Base-by-base conservation (phyloP, 2,888 invertebrate genomes). In the Anorthoa munda region DNA sequence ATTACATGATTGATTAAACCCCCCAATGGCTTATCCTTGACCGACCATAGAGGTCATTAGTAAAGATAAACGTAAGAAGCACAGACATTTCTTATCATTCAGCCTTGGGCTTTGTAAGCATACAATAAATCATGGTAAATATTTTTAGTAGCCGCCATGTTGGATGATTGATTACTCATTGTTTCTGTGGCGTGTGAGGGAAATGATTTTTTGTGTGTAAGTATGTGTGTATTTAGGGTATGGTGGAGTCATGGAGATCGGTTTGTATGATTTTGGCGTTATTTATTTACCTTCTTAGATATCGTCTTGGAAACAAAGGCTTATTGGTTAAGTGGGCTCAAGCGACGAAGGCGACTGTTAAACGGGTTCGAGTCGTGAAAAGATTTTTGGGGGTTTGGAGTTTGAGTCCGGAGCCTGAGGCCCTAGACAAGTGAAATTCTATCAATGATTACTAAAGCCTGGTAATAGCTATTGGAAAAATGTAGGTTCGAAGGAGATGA, bases 121-220 rank as follows among this genome's bases (percentile, higher is more conserved):
- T 55, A 68, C 45, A 66, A 84, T 85, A 83, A 83, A 84, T 84
- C 81, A 77, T 83, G 45, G 18, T 21, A 55, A 48, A 56, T 64
- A 69, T 73, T 71, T 50, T 56, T 70, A 70, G 69, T 68, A 80
- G 69, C 64, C 23, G 71, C 64, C 79, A 70, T 79, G 12, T 75
- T 67, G 26, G 11, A 66, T 82, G 84, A 85, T 86, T 83, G 82
- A 85, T 82, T 71, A 48, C 66, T 48, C 17, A 79, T 78, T 72
- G 79, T 83, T 79, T 75, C 18, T 70, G 39, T 18, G 26, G 23
- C 58, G 72, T 66, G 69, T 74, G 51, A 63, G 63, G 55, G 23
- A 31, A 64, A 60, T 55, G 3, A 50, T 72, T 66, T 72, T 72
- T 51, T 69, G 26, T 56, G 26, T 48, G 13, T 39, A 4, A 12